phyloP scores from a whole-genome alignment of 2,888 invertebrate species.

The Leptopilina drosophilae region DNA sequence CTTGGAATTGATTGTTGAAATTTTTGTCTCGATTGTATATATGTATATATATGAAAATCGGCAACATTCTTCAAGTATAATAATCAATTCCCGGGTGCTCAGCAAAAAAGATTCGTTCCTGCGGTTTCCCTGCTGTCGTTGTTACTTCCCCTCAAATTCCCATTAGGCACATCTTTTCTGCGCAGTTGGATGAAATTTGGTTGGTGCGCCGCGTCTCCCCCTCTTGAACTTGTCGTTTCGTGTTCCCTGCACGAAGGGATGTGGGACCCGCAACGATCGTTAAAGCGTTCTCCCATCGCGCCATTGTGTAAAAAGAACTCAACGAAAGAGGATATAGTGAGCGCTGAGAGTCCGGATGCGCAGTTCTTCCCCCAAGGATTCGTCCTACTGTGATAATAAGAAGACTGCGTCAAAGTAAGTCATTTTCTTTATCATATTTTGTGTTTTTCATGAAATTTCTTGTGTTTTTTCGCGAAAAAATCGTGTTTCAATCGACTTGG shows the following conservation, averaged over 20 bases:
- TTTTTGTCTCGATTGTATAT: neutral
- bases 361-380: conserved; percentile 72
- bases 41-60: neutral
- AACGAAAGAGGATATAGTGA: conserved; percentile 72
- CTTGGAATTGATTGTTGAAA: neutral
- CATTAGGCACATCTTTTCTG: conserved; percentile 54
- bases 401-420: conserved; percentile 76
- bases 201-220: conserved; percentile 74
- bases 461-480: neutral
- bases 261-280: conserved; percentile 71
- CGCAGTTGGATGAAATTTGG: conserved; percentile 60
- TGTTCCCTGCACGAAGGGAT: conserved; percentile 64
- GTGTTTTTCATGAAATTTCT: neutral
- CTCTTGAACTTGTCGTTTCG: conserved; percentile 54
- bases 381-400: conserved; percentile 75
- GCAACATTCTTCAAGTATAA: neutral
- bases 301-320: conserved; percentile 75
- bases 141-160: conserved; percentile 24
- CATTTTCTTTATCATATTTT: neutral
- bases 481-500: neutral
- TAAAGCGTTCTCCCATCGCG: conserved; percentile 53
- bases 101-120: conserved; percentile 46
- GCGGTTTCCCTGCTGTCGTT: neutral
- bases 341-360: conserved; percentile 71
- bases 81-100: conserved; percentile 4